Conservation (phyloP, 2,113 vertebrate species). For the Rousettus leschenaultii region DNA sequence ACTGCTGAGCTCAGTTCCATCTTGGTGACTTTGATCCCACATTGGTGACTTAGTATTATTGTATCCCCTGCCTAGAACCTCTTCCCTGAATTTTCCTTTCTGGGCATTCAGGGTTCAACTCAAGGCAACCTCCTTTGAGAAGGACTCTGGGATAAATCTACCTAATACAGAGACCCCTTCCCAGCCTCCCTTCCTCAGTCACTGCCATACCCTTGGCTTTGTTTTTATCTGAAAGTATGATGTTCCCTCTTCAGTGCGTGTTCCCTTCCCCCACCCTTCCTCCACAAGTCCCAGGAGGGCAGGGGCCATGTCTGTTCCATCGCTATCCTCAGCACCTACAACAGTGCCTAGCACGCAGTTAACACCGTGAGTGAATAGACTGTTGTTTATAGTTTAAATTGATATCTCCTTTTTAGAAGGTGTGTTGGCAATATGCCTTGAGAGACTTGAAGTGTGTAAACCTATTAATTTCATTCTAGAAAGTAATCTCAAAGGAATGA, state of each 20-base stretch:
- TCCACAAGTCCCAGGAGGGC: background rate
- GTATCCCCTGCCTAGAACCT: background rate
- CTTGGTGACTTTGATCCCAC: background rate
- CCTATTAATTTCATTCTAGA: background rate
- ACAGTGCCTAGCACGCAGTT: background rate
- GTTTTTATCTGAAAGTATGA: background rate
- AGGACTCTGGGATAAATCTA: background rate
- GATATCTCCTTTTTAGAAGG: background rate
- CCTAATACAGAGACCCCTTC: background rate
- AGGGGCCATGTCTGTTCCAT: accelerated
- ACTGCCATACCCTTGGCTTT: background rate
- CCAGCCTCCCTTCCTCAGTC: background rate
- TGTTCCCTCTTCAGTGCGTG: background rate
- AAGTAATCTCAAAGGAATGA: background rate
- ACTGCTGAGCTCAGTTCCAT: background rate
- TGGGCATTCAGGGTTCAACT: background rate
- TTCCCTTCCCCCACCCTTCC: background rate
- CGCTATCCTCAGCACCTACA: background rate
- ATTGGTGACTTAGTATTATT: background rate
- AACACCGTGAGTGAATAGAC: background rate
- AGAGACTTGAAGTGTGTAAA: background rate
- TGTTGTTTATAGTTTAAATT: background rate
- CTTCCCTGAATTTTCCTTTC: background rate
- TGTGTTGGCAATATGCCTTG: background rate
- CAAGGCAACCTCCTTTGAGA: background rate